These are phyloP conservation scores for Actinemys pallida DNA, from an alignment of 2,113 vertebrate species.

Conservation along the genomic window DNA sequence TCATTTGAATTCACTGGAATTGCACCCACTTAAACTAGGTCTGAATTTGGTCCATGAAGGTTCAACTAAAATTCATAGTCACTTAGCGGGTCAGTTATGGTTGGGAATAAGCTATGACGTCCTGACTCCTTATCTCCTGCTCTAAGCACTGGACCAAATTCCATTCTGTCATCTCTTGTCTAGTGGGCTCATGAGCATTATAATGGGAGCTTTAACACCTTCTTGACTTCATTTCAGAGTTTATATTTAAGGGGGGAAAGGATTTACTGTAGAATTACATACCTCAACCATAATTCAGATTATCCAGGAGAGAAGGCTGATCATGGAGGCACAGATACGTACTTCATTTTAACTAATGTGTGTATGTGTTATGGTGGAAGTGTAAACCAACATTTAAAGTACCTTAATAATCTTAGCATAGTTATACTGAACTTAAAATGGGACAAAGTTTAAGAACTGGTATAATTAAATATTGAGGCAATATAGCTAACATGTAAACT, in stretches of 20 bases:
- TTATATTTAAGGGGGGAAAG: neutral
- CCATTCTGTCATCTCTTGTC: neutral
- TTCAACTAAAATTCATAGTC: neutral
- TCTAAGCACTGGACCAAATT: neutral
- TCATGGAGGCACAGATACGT: neutral
- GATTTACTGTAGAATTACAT: neutral
- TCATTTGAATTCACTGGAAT: neutral
- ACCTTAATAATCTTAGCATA: neutral
- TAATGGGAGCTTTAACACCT: fast-evolving
- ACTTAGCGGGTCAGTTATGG: neutral
- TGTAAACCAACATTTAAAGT: fast-evolving
- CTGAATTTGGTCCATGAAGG: neutral
- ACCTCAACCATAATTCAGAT: neutral
- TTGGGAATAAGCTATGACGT: neutral
- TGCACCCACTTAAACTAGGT: neutral
- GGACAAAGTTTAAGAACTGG: neutral
- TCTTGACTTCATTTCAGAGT: neutral
- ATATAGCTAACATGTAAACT: neutral
- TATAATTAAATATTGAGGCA: neutral
- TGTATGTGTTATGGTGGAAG: neutral
- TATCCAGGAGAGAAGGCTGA: neutral
- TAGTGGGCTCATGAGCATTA: neutral
- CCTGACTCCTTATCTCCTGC: neutral
- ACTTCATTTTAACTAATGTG: neutral
- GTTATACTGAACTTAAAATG: neutral